Conservation (phyloP, 2,113 vertebrate genomes). For the Channa argus region DNA sequence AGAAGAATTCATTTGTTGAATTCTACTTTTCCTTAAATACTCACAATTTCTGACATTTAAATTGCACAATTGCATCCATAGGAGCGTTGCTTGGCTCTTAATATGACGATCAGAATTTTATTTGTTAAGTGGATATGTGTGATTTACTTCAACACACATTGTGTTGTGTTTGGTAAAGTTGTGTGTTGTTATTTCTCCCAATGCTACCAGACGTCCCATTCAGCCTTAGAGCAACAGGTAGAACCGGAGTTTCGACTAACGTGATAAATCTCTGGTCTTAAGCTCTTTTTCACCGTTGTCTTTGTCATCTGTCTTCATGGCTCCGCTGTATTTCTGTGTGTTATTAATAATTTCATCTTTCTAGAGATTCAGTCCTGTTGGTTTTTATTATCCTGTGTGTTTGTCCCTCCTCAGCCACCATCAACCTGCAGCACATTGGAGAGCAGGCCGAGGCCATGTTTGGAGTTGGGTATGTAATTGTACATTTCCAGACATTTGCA, state of each 20-base stretch:
- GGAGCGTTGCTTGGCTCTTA: no score
- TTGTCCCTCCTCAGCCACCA: conserved; percentile 79
- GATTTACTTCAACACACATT: neutral
- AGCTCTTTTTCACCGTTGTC: no score
- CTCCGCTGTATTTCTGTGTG: neutral
- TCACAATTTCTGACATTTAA: no score
- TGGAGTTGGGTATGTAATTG: conserved; percentile 88
- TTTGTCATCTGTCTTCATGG: neutral
- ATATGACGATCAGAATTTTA: no score
- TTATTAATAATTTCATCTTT: neutral
- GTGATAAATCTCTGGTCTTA: no score
- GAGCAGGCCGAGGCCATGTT: conserved; percentile 99
- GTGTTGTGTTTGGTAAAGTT: neutral
- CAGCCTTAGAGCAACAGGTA: conserved; percentile 31
- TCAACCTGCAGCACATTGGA: conserved; percentile 95
- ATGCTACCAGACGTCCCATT: conserved; percentile 35
- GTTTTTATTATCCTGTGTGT: neutral
- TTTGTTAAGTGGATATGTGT: neutral
- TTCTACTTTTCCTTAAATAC: no score
- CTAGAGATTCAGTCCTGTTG: neutral
- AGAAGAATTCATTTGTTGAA: no score
- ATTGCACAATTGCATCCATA: no score
- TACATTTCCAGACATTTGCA: neutral
- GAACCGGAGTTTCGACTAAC: neutral
- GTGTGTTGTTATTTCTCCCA: conserved; percentile 27